Conservation (phyloP, 2,113 vertebrate species). For the Melanostigma gelatinosum region DNA sequence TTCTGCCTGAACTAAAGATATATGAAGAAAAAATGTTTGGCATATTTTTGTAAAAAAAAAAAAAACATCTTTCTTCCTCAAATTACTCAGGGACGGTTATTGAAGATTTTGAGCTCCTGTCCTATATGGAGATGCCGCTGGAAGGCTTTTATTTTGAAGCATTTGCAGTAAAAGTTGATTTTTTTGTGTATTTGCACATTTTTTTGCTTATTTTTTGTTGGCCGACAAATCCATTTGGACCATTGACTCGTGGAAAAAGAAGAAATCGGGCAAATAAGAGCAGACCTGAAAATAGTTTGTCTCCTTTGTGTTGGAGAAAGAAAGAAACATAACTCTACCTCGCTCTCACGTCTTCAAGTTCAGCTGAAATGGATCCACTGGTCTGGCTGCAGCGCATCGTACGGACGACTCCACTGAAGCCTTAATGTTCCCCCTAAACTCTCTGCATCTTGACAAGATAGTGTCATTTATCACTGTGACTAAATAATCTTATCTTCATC, state of each 20-base stretch:
- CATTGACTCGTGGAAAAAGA: neutral
- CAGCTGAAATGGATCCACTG: neutral
- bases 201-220: neutral
- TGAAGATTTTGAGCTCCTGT: neutral
- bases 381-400: constrained; percentile 1
- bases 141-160: neutral
- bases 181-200: neutral
- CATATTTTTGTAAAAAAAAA: neutral
- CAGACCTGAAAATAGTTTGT: constrained; percentile 1
- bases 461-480: too few relatives aligned
- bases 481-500: too few relatives aligned
- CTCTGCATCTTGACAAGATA: too few relatives aligned
- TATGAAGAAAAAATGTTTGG: neutral
- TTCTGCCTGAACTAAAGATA: neutral
- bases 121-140: neutral
- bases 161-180: neutral
- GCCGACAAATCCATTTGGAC: neutral
- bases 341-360: constrained; percentile 11
- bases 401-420: too few relatives aligned
- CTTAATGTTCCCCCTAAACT: too few relatives aligned
- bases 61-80: neutral
- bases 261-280: constrained; percentile 9
- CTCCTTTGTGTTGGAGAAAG: neutral
- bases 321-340: neutral
- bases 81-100: neutral